phyloP scores from a whole-genome alignment of 2,888 invertebrate genomes.

The Tineola bisselliella region DNA sequence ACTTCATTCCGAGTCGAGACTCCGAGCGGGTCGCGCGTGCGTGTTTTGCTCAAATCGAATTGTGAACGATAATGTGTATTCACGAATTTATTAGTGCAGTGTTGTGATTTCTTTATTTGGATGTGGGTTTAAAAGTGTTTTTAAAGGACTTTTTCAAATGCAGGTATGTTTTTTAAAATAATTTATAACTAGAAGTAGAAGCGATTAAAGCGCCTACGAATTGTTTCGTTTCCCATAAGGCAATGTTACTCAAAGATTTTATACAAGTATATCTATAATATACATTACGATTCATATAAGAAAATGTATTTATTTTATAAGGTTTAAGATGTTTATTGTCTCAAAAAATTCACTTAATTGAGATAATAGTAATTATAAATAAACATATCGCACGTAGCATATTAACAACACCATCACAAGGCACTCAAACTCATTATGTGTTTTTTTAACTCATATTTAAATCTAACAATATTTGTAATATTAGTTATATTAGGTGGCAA shows the following conservation, averaged over 20 bases:
- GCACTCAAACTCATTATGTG: no score
- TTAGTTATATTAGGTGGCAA: no score
- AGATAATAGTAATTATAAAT: no score
- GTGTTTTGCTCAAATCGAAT: conserved; percentile 36
- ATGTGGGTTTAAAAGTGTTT: background rate
- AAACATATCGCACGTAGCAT: no score
- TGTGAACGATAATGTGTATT: conserved; percentile 4
- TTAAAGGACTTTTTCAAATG: background rate
- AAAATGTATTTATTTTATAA: no score
- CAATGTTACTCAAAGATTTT: background rate
- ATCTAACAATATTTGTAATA: no score
- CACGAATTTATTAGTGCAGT: background rate
- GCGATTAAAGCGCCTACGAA: background rate
- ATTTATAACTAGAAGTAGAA: background rate
- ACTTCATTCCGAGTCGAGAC: conserved; percentile 52
- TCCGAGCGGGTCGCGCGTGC: conserved; percentile 51
- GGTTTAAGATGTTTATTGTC: no score
- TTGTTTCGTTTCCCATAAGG: background rate
- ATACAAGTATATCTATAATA: no score
- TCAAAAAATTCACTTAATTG: no score
- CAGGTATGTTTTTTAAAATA: background rate
- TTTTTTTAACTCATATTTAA: no score
- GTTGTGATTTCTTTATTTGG: background rate
- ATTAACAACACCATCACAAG: no score
- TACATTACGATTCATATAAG: no score